Base-by-base conservation (phyloP, 2,888 invertebrate genomes). In the Pantelozetes paolii region DNA sequence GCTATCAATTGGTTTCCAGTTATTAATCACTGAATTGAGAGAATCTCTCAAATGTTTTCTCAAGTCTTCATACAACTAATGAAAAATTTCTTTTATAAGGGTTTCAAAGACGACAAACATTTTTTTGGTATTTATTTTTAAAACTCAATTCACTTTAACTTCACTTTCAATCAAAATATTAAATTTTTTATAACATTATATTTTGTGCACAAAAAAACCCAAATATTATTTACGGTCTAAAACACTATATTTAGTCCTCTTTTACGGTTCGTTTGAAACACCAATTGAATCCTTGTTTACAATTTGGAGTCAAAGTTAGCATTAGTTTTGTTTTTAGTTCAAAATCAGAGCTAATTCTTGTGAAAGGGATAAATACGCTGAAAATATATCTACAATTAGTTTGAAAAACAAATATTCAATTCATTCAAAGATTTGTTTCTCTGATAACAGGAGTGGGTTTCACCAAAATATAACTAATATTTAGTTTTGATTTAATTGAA, bases 201-300 rank as follows among this genome's bases (percentile, higher is more conserved):
- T 36, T 62, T 32, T 40, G 20, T 64, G 8, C 15, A 20, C 28
- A 40, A 40, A 30, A 54, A 57, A 18, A 28, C 20, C 23, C 9
- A 8, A 36, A 8, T 36, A 20, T 36, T 64, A 64, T 64, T 64
- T 64, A 18, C 64, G 30, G 64, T 40, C 20, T 11, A n/a, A n/a
- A n/a, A n/a, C 15, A 36, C 64, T 64, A 64, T 40, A 64, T 64
- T 64, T 40, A 40, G 64, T n/a, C 64, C 32, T 3, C 15, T 64
- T 62, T 64, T 64, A 64, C 36, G 64, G 40, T 40, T 64, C 30
- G 64, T 36, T 64, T 64, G n/a, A n/a, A n/a, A n/a, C n/a, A n/a
- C n/a, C n/a, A n/a, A n/a, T n/a, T n/a, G n/a, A 64, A 36, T 20
- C 23, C 40, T 40, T 40, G 64, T 36, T 20, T 64, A 36, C 64